Evolutionary conservation across 2,797 vertebrate species (phyloP), one percentile per base, ranked within the genome.

Genomic region (Melanogrammus aeglefinus): DNA sequence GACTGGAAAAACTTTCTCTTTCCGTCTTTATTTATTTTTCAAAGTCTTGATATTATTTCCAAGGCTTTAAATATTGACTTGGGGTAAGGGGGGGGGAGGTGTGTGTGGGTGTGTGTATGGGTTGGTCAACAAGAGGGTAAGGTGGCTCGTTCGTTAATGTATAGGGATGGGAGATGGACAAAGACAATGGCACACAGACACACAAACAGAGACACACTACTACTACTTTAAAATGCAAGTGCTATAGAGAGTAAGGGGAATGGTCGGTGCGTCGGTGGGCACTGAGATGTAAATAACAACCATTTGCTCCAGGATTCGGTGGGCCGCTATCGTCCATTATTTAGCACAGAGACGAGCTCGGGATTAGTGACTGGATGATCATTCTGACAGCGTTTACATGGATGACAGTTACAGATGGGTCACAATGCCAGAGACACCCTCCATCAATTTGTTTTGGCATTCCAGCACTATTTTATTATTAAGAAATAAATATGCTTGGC

Each of bases 261-360:
- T 83, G 87, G 88, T 87, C 86, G 51, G 82, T 80, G 84, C 79
- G 76, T 87, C 79, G 79, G 87, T 81, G 47, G 85, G 88, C 90
- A 89, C 85, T 91, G 90, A 94, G 83, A 90, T 84, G 90, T 92
- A 87, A 90, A 90, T 93, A 92, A 94, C 91, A 89, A 91, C 88
- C 92, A 93, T 94, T 94, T 93, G 92, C 91, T 91, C 84, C 81
- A 88, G 88, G 91, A 92, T 92, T 92, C 90, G 87, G 87, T 92
- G 86, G 87, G 90, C 84, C 84, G 90, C 88, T 75, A 78, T 88
- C 90, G 92, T 94, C 85, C 88, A 94, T 92, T 93, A 94, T 94
- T 94, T 88, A 95, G 80, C 81, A 77, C 41, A 57, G 78, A 88
- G 91, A 86, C 85, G 87, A 89, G 88, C 80, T n/a, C 38, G 80